Percentiles rank a stretch among this genome's conserved stretches.
These are phyloP conservation scores for Hylaeus volcanicus DNA, from an alignment of 1,140 invertebrate genomes.

Conservation along the genomic window DNA sequence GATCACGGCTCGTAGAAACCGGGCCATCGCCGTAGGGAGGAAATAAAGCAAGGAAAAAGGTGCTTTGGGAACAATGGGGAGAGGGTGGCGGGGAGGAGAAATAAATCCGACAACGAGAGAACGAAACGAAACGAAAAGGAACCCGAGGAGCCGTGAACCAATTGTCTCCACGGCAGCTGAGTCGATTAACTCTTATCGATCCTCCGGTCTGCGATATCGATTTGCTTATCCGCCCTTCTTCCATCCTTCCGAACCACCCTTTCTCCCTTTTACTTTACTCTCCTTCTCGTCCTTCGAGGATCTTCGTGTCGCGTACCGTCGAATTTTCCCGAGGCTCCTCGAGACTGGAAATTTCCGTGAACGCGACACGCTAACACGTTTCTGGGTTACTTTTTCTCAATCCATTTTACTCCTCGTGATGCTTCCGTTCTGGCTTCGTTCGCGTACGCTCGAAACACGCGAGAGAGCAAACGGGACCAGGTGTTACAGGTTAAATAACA, in stretches of 20 bases:
- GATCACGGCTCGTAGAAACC: constrained; percentile 44
- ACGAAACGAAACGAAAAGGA: not conserved
- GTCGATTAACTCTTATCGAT: constrained; percentile 43
- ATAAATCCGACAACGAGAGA: not conserved
- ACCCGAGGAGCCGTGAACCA: constrained; percentile 53
- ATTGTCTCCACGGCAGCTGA: constrained; percentile 45
- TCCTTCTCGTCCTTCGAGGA: constrained; percentile 8
- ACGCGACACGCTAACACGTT: no score
- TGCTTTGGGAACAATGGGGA: no score
- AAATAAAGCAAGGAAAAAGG: not conserved
- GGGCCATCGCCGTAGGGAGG: not conserved
- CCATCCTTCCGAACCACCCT: constrained; percentile 12
- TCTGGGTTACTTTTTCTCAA: not conserved
- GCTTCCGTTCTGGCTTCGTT: not conserved
- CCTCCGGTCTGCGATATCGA: constrained; percentile 33
- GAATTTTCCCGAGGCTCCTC: no score
- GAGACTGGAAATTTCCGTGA: not conserved
- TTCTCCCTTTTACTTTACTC: not conserved
- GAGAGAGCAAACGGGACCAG: constrained; percentile 36
- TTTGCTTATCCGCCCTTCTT: constrained; percentile 11
- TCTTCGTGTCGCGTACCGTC: not conserved
- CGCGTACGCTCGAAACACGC: not conserved
- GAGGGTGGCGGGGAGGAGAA: not conserved
- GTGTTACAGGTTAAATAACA: constrained; percentile 73
- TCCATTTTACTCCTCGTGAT: not conserved